Evolutionary conservation across 2,797 vertebrate species (phyloP).

Genomic region (Phalloptychus januarius): DNA sequence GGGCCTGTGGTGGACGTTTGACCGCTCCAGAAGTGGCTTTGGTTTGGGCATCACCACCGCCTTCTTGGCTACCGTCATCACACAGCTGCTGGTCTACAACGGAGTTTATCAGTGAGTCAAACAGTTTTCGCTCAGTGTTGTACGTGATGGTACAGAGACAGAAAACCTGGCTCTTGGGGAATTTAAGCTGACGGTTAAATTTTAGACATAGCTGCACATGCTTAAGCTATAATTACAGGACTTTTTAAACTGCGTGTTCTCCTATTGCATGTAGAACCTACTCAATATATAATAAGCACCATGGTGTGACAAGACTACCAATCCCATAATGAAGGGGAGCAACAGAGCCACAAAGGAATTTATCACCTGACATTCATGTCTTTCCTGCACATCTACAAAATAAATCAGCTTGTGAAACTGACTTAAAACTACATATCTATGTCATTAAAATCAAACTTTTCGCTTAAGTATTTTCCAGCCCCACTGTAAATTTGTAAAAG

Average conservation of each 20-base stretch:
- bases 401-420: not conserved
- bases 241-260: not conserved
- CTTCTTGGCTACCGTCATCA: conserved; percentile 93
- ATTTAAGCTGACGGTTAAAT: not conserved
- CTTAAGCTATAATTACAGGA: not conserved
- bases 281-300: not conserved
- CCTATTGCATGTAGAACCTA: not conserved
- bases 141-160: not conserved
- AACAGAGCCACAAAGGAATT: not conserved
- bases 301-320: not conserved
- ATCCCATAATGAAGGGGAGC: not conserved
- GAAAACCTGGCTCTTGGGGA: not conserved
- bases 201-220: not conserved
- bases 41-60: conserved; percentile 97
- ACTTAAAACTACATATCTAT: not conserved
- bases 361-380: not conserved
- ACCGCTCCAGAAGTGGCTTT: conserved; percentile 95
- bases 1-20: conserved; percentile 99
- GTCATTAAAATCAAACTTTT: not conserved
- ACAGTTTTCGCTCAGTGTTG: not conserved
- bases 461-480: not conserved
- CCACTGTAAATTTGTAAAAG: not conserved
- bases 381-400: not conserved
- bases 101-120: conserved; percentile 89
- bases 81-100: conserved; percentile 96